These are phyloP conservation scores for Ictalurus punctatus DNA, from an alignment of 2,113 vertebrate species.

Conservation along the genomic window DNA sequence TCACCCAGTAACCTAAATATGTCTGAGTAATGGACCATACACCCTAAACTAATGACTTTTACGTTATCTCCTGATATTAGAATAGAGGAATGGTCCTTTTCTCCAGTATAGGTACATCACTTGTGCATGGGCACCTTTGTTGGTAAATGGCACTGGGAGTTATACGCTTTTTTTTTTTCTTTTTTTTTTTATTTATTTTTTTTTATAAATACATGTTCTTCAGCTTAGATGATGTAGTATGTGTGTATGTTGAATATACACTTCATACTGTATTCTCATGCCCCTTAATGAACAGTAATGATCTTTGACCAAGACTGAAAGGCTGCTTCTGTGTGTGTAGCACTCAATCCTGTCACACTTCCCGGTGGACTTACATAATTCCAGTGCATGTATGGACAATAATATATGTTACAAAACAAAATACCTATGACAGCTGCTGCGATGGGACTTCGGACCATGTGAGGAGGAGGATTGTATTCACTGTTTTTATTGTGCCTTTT, in stretches of 20 bases:
- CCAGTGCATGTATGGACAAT: conserved; percentile 36
- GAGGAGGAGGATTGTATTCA: conserved; percentile 25
- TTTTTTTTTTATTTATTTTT: too few species aligned
- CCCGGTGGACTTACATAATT: conserved; percentile 1
- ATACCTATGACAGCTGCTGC: background rate
- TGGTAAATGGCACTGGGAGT: conserved; percentile 55
- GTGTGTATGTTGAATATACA: conserved; percentile 60
- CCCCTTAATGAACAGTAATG: conserved; percentile 30
- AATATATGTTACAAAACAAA: conserved; percentile 19
- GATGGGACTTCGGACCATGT: conserved; percentile 9
- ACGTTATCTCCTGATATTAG: conserved; percentile 25
- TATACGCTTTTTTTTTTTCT: conserved; percentile 50
- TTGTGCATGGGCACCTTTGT: conserved; percentile 69
- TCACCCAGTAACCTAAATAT: background rate
- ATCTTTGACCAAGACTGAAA: conserved; percentile 11
- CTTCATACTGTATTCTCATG: conserved; percentile 46
- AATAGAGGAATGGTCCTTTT: conserved; percentile 38
- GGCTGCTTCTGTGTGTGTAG: background rate
- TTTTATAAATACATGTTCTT: conserved; percentile 52
- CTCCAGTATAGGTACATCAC: conserved; percentile 52
- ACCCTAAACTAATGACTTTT: conserved; percentile 40
- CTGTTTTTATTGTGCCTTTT: conserved; percentile 67
- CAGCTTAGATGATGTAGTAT: conserved; percentile 48
- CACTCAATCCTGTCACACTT: conserved; percentile 14
- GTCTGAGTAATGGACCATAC: conserved; percentile 8